Base-by-base conservation (phyloP, 2,797 vertebrate genomes). In the Sebastes jordani region DNA sequence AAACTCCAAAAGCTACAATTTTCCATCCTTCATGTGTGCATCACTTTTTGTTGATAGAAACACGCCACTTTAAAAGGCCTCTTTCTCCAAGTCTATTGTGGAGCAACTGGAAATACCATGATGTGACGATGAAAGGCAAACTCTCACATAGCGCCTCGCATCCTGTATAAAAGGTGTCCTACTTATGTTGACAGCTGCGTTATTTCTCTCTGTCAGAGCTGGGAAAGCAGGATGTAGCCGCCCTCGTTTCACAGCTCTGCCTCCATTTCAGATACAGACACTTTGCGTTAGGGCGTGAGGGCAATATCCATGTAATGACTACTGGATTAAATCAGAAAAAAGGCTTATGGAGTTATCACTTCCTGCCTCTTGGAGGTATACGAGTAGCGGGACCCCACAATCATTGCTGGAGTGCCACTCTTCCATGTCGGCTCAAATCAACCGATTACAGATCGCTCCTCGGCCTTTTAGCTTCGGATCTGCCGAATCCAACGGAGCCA, bases 221-320 rank as follows among this genome's bases (percentile, higher is more conserved):
- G 63, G 58, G 27, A 85, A 66, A 84, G 73, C 74, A 76, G 83
- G 61, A 84, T 56, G 20, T 65, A 38, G 67, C 58, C 54, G 66
- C 68, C 74, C 79, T 88, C 42, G 29, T 74, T 88, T 90, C 74
- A 76, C 68, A 88, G 73, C 65, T 82, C 71, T 74, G 79, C 62
- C 59, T 83, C 74, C 58, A 58, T 81, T 86, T 88, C 63, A 73
- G 60, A 80, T 62, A 74, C 32, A 81, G 80, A 87, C 79, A 62
- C 49, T 71, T 83, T 70, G 73, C 61, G 2, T 80, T 81, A 34
- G 71, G 75, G 61, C 71, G 76, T 71, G 82, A 2, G 49, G 80
- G 67, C 68, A 58, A 78, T 36, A 79, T 81, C 72, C 58, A 74
- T 67, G 72, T 83, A 79, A 80, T 61, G 81, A 77, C 81, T 81